phyloP scores from a whole-genome alignment of 2,888 invertebrate genomes.

The Agrotis ipsilon region DNA sequence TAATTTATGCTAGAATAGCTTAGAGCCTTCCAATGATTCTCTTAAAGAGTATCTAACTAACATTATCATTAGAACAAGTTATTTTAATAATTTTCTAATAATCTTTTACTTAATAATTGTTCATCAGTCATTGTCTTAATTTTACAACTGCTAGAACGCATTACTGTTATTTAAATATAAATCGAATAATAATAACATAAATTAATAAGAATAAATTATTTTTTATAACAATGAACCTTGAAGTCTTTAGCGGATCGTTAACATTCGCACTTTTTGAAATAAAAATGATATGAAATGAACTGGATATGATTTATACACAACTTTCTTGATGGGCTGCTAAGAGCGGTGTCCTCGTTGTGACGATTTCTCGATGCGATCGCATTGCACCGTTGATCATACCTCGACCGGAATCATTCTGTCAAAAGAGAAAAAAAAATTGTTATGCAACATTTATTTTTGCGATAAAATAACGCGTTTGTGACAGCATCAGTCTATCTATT shows the following conservation, averaged over 20 bases:
- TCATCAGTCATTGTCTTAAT: conserved; percentile 78
- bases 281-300: conserved; percentile 28
- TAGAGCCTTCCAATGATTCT: conserved; percentile 70
- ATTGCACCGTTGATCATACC: conserved; percentile 79
- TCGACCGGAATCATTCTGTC: conserved; percentile 82
- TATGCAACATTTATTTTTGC: too few relatives aligned
- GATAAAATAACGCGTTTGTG: too few relatives aligned
- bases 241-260: conserved; percentile 17
- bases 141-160: conserved; percentile 66
- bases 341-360: conserved; percentile 93
- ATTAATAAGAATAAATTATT: conserved; percentile 45
- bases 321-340: conserved; percentile 93
- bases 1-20: conserved; percentile 64
- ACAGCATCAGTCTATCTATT: too few relatives aligned
- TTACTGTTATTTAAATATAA: conserved; percentile 44
- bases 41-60: conserved; percentile 72
- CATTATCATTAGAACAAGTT: conserved; percentile 61
- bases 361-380: conserved; percentile 90
- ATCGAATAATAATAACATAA: conserved; percentile 35
- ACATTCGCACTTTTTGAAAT: conserved; percentile 31
- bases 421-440: conserved; percentile 49
- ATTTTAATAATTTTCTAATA: conserved; percentile 62
- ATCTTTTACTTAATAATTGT: conserved; percentile 71
- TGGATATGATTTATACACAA: conserved; percentile 88
- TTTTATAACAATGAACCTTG: conserved; percentile 32